These are phyloP conservation scores for Malacoraja senta DNA, from an alignment of 2,797 vertebrate species.

Conservation along the genomic window DNA sequence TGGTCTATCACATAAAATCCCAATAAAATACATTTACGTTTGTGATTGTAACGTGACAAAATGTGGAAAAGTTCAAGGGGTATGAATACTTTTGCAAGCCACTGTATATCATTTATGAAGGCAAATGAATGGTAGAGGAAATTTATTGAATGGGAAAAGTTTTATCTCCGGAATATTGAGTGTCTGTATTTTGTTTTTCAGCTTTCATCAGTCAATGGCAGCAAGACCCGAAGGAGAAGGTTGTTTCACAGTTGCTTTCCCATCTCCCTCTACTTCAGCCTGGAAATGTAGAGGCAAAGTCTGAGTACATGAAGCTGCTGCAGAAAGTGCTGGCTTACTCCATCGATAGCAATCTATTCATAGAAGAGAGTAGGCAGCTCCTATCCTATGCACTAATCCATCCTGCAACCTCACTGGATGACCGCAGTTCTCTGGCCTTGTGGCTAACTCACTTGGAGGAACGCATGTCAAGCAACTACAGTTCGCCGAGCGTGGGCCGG, in stretches of 20 bases:
- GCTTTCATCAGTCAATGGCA: constrained; percentile 88
- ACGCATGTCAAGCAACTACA: constrained; percentile 72
- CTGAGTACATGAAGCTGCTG: constrained; percentile 89
- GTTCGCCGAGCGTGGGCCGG: constrained; percentile 49
- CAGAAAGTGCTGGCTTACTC: constrained; percentile 87
- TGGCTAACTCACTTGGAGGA: constrained; percentile 93
- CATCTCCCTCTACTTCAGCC: constrained; percentile 88
- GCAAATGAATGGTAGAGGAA: background rate
- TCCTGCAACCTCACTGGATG: constrained; percentile 87
- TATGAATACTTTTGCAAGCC: too few species aligned
- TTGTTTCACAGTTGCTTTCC: constrained; percentile 79
- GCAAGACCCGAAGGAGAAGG: constrained; percentile 85
- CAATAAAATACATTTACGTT: too few species aligned
- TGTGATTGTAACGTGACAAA: too few species aligned
- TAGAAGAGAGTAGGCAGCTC: constrained; percentile 89
- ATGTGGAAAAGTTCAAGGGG: too few species aligned
- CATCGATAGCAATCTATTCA: constrained; percentile 87
- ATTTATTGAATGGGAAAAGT: background rate
- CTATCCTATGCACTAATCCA: constrained; percentile 96
- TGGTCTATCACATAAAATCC: too few species aligned
- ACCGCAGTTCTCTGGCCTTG: constrained; percentile 84
- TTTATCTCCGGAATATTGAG: background rate
- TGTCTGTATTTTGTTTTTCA: constrained; percentile 46
- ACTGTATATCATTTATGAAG: background rate
- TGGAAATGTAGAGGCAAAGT: constrained; percentile 84